Base-by-base conservation (phyloP, 2,113 vertebrate genomes). In the Hypanus sabinus region DNA sequence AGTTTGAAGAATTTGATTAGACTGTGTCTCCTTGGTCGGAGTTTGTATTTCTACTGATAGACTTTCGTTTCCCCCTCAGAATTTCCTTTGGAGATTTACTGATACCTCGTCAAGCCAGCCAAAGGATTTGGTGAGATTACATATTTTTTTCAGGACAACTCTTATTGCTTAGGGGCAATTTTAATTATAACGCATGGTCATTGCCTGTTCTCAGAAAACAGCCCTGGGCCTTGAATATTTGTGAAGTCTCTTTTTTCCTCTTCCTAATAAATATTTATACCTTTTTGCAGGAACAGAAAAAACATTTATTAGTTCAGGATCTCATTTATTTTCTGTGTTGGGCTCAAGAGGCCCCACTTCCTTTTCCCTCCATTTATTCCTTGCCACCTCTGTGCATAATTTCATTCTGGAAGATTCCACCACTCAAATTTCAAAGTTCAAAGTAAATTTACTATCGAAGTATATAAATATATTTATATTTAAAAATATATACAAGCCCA, bases 121-220 rank as follows among this genome's bases (percentile, higher is more conserved):
- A 68, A 90, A 90, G 85, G 85, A 90, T 90, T 90, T 90, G 60
- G 60, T 90, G n/a, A 62, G 85, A 90, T 90, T 90, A 90, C 60
- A 65, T 62, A 18, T 68, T 65, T 90, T 90, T n/a, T 90, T 60
- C 85, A 65, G 60, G 60, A 88, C 85, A 88, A 88, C 57, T 88
- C 85, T 68, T 65, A 65, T 90, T 90, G 85, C 85, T 90, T 65
- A 65, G 60, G 60, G 83, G 60, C 85, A 90, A 90, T 8, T 65
- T 90, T 90, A 90, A 90, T 90, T 90, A 90, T 68, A 90, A 90
- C 5, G 62, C 57, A 65, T n/a, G 30, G 60, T 20, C 85, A 68
- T 33, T 65, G 85, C 85, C 85, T 60, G 65, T 90, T 90, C 65
- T 65, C 60, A 33, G 57, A 65, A 90, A 90, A 90, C 85, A 65